Percentiles rank a stretch among this genome's conserved stretches.
Conservation (phyloP, 2,113 vertebrate species). For the Regulus satrapa region DNA sequence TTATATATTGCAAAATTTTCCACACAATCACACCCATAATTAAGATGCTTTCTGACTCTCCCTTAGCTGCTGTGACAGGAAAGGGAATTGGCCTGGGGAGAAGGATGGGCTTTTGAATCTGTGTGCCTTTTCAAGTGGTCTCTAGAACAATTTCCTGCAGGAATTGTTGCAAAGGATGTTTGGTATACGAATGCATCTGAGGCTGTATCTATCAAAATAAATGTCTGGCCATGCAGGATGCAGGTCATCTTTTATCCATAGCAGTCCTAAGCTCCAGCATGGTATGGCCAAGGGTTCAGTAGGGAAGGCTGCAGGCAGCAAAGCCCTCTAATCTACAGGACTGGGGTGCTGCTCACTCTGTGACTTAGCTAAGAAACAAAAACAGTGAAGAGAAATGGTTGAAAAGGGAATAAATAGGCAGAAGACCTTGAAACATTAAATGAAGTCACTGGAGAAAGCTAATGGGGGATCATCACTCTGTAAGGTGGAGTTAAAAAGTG, state of each 20-base stretch:
- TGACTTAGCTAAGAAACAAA: not conserved
- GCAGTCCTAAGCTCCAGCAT: not conserved
- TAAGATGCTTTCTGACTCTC: not conserved
- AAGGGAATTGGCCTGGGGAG: not conserved
- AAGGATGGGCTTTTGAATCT: not conserved
- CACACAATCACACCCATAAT: not conserved
- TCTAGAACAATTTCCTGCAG: not conserved
- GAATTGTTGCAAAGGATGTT: not conserved
- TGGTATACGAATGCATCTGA: not conserved
- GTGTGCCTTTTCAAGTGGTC: not conserved
- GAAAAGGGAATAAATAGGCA: not conserved
- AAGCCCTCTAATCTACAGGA: not conserved
- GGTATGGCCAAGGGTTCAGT: not conserved
- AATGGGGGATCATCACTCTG: not conserved
- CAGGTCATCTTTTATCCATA: not conserved
- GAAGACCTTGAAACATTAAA: not conserved
- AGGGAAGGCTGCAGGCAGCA: not conserved
- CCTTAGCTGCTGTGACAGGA: not conserved
- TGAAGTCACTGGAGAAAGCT: not conserved
- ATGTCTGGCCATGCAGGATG: not conserved
- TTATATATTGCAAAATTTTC: not conserved
- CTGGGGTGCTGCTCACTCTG: accelerated
- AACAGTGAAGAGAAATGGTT: not conserved
- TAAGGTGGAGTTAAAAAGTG: not conserved
- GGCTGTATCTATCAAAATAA: not conserved